Evolutionary conservation across 2,797 vertebrate species (phyloP), one percentile per base, ranked within the genome.

Genomic region (Parotocinclus haroldoi): DNA sequence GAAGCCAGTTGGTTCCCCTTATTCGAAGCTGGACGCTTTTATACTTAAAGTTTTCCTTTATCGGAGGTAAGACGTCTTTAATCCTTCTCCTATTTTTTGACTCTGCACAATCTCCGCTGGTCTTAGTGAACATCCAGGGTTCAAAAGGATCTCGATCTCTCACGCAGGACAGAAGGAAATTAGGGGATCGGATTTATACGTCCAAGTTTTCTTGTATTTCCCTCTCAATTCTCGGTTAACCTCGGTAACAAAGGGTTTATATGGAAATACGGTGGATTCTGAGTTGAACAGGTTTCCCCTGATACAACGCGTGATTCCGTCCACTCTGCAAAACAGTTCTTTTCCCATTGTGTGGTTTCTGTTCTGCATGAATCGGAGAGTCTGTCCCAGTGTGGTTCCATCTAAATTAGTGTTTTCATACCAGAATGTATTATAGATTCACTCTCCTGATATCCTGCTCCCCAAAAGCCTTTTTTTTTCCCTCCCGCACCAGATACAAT

Each of bases 1-100:
- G n/a, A n/a, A n/a, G 38, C 50, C 55, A 14, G 44, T 62, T 19
- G 12, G 60, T 66, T 55, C 46, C 56, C 57, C 51, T 61, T n/a
- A 50, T 14, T 50, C 14, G 38, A 60, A 51, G 50, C 51, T 58
- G 16, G 64, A 54, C 10, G 7, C 7, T 44, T 63, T 44, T 56
- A 36, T 16, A 14, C 40, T 45, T 13, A 53, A 27, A 52, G 12
- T 27, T 46, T 46, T 1, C 19, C 48, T 54, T 46, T 52, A 42
- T 1, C 10, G 18, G 13, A 14, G 14, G 17, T 53, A 6, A 7
- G 39, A 7, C 1, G 7, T 18, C 9, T 44, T 63, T 9, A 37
- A 16, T 37, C 10, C 14, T 18, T 10, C 3, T 12, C 19, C 27
- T 27, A 3, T 52, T 44, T 58, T 44, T 46, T 44, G 1, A 17